phyloP scores from a whole-genome alignment of 2,113 vertebrate species.

The Cichladusa arquata region DNA sequence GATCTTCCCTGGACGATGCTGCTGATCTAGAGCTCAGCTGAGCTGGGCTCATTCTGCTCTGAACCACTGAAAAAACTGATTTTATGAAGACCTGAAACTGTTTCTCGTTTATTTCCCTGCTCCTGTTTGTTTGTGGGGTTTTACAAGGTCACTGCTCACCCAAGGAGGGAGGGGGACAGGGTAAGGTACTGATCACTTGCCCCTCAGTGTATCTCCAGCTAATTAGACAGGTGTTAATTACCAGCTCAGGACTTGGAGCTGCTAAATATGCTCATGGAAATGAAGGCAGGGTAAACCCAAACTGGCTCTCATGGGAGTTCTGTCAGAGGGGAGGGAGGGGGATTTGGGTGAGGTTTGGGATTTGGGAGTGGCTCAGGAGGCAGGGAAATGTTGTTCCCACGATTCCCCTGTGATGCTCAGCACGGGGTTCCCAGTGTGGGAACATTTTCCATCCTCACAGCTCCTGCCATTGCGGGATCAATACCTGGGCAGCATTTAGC shows the following conservation, averaged over 20 bases:
- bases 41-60: background rate
- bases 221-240: background rate
- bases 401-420: background rate
- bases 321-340: background rate
- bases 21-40: background rate
- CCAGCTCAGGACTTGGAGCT: background rate
- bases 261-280: background rate
- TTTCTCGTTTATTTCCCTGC: background rate
- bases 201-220: background rate
- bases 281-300: background rate
- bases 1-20: background rate
- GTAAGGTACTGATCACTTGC: background rate
- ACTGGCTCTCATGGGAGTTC: background rate
- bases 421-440: background rate
- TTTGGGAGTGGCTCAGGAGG: background rate
- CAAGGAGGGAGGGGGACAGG: too few species aligned
- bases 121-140: background rate
- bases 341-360: background rate
- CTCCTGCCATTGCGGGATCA: background rate
- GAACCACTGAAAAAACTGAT: background rate
- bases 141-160: background rate
- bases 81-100: background rate
- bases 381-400: background rate
- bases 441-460: background rate
- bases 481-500: background rate